Base-by-base conservation (phyloP, 2,888 invertebrate genomes). In the Omphaloscelis lunosa region DNA sequence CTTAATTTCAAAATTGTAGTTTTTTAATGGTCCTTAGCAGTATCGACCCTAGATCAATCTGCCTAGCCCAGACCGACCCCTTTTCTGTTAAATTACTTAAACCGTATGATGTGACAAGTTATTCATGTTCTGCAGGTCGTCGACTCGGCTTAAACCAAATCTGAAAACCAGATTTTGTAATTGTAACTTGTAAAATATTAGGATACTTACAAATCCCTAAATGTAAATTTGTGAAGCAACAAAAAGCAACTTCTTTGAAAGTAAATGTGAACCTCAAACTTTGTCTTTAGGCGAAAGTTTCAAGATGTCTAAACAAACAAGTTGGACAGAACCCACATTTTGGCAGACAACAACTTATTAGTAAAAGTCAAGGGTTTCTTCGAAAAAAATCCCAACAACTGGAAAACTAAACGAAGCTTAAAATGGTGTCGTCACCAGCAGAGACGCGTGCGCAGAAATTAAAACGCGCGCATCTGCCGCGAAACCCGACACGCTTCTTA, bases 401-500 rank as follows among this genome's bases (percentile, higher is more conserved):
- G 82, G 78, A 67, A 87, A 87, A 89, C 75, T 88, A 89, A 91
- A 88, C 89, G 84, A 85, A 90, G 90, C 89, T 89, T 90, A 88
- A 90, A 91, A 88, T 90, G 82, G 87, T 78, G 81, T 86, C 87
- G 89, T 86, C 89, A 88, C 80, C 81, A 87, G 80, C 84, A 82
- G 89, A 90, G 91, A 90, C 95, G 95, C 95, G 96, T 95, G 96
- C 95, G 94, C 93, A 88, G 91, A 90, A 89, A 90, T 90, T 90
- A 83, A 89, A 88, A 85, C 70, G 63, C 86, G 83, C 90, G 92
- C 96, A 96, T 96, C 96, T 96, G 96, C 93, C 90, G 90, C 91
- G 96, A 94, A 95, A 96, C 96, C 94, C 94, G 96, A 96, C 93
- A 94, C 95, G 92, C 93, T 94, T 92, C 95, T 94, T 94, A 91